A percentile compares a stretch with the other conserved stretches of the same genome.
phyloP scores from a whole-genome alignment of 2,797 vertebrate species.

The Leptoclinus maculatus region DNA sequence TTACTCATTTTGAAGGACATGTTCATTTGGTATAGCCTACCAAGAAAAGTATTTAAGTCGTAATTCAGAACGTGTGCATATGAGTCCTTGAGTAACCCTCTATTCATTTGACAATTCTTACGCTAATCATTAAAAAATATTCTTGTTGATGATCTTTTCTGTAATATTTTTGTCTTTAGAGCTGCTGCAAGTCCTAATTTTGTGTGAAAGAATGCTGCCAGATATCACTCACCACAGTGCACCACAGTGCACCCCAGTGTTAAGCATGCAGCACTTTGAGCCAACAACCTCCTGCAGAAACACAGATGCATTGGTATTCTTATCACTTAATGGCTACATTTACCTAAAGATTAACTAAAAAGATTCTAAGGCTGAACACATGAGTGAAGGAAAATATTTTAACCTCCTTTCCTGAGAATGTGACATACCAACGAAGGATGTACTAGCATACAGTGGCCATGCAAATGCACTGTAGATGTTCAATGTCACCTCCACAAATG shows the following conservation, averaged over 20 bases:
- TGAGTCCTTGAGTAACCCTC: background rate
- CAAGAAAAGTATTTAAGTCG: background rate
- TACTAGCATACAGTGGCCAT: background rate
- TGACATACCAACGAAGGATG: background rate
- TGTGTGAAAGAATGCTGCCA: background rate
- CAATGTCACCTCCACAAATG: constrained; percentile 68
- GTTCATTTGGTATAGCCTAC: background rate
- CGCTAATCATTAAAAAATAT: background rate
- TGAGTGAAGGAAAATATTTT: background rate
- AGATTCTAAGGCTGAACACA: background rate
- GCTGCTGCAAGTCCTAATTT: constrained; percentile 1
- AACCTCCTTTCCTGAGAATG: background rate
- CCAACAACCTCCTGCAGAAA: background rate
- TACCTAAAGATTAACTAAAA: background rate
- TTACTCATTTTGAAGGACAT: too few species aligned
- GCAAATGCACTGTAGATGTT: constrained; percentile 14
- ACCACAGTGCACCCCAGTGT: background rate
- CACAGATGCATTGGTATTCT: background rate
- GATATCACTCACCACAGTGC: background rate
- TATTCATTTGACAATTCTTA: background rate
- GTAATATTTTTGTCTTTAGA: background rate
- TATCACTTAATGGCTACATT: background rate
- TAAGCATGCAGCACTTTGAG: background rate
- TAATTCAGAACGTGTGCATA: background rate
- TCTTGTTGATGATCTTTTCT: background rate